phyloP scores from a whole-genome alignment of 2,113 vertebrate species.

The Heliornis fulica region DNA sequence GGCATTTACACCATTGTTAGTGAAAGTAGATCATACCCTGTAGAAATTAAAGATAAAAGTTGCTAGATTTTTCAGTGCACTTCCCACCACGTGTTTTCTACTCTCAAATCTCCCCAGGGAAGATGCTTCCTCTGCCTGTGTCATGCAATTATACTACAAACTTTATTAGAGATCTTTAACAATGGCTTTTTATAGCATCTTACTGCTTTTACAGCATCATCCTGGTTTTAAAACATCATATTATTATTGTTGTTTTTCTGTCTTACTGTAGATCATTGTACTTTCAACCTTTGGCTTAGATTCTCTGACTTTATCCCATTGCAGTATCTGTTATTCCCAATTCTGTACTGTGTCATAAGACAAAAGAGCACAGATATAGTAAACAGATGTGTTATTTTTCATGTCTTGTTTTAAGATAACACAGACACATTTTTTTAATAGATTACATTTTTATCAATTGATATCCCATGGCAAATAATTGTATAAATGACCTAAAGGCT shows the following conservation, averaged over 20 bases:
- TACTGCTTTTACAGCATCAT: not conserved
- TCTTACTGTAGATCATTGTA: not conserved
- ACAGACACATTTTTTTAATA: not conserved
- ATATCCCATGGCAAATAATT: not conserved
- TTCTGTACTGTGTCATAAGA: not conserved
- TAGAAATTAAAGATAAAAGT: constrained; percentile 35
- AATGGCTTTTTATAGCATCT: not conserved
- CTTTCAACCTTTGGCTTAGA: not conserved
- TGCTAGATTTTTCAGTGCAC: not conserved
- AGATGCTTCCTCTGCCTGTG: not conserved
- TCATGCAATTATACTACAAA: not conserved
- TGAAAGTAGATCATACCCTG: not conserved
- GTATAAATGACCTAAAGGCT: not conserved
- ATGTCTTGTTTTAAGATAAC: not conserved
- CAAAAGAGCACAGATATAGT: not conserved
- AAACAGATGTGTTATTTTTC: not conserved
- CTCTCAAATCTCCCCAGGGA: not conserved
- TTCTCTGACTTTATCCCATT: not conserved
- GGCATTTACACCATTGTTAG: not conserved
- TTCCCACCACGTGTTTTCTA: not conserved
- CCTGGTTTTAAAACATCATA: not conserved
- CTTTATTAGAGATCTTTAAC: not conserved
- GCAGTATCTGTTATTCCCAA: not conserved
- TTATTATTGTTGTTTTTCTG: not conserved
- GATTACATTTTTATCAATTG: not conserved